Conservation (phyloP, 2,113 vertebrate genomes). For the Myotis davidii region DNA sequence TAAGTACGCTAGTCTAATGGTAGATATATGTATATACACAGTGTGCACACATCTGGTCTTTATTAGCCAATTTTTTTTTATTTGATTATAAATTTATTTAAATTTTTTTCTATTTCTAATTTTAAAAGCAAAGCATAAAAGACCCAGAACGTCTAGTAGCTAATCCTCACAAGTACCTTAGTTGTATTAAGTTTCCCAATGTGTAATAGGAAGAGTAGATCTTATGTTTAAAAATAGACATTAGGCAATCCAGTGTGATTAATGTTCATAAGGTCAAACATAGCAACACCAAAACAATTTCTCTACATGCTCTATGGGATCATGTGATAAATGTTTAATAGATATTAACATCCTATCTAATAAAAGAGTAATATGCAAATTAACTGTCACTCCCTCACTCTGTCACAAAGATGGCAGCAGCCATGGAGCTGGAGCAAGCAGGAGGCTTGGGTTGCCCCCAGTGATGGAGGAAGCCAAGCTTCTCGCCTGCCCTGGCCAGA, state of each 20-base stretch:
- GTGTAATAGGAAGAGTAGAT: conserved; percentile 35
- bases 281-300: conserved; percentile 62
- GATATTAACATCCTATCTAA: not conserved
- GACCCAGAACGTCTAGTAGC: conserved; percentile 1
- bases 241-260: conserved; percentile 51
- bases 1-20: not conserved
- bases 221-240: conserved; percentile 76
- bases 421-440: too few species aligned
- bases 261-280: conserved; percentile 67
- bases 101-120: not conserved
- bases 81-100: not conserved
- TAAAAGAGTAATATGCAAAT: too few species aligned
- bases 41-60: not conserved
- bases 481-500: too few species aligned
- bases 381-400: too few species aligned
- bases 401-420: too few species aligned
- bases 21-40: not conserved
- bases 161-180: not conserved
- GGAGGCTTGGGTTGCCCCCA: too few species aligned
- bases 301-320: not conserved
- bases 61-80: not conserved
- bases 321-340: not conserved
- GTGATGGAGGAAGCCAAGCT: too few species aligned
- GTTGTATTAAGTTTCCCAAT: conserved; percentile 63
- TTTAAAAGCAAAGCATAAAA: conserved; percentile 37